Evolutionary conservation across 2,888 invertebrate species (phyloP).

Genomic region (Orthosia incerta): DNA sequence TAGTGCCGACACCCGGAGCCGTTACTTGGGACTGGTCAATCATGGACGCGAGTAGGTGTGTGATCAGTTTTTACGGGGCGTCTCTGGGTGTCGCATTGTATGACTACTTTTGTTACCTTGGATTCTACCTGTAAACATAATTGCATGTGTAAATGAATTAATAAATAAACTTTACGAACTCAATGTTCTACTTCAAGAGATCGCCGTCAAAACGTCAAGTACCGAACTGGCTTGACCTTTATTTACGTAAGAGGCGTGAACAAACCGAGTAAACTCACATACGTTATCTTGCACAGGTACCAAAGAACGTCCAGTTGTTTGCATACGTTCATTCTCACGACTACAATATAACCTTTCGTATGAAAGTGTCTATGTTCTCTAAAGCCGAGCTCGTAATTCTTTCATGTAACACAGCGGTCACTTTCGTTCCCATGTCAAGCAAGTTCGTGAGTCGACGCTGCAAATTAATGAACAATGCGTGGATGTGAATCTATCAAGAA

Average conservation of each 20-base stretch:
- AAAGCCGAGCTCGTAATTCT: conserved; percentile 69
- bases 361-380: conserved; percentile 79
- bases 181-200: conserved; percentile 29
- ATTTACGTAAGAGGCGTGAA: conserved; percentile 85
- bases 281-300: conserved; percentile 67
- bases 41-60: no score
- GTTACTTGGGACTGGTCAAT: no score
- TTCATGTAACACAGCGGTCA: conserved; percentile 67
- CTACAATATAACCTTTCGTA: conserved; percentile 78
- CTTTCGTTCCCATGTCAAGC: conserved; percentile 76
- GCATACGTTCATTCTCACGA: conserved; percentile 84
- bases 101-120: no score
- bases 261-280: conserved; percentile 77
- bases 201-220: conserved; percentile 23
- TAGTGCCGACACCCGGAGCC: no score
- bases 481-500: conserved; percentile 68
- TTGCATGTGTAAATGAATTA: no score
- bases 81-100: no score
- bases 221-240: conserved; percentile 75
- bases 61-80: no score
- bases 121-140: no score
- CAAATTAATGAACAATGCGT: conserved; percentile 74
- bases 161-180: conserved; percentile 22
- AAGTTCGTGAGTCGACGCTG: conserved; percentile 68
- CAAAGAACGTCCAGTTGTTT: conserved; percentile 73